These are phyloP conservation scores for Moxostoma hubbsi DNA, from an alignment of 2,797 vertebrate genomes.

Conservation along the genomic window DNA sequence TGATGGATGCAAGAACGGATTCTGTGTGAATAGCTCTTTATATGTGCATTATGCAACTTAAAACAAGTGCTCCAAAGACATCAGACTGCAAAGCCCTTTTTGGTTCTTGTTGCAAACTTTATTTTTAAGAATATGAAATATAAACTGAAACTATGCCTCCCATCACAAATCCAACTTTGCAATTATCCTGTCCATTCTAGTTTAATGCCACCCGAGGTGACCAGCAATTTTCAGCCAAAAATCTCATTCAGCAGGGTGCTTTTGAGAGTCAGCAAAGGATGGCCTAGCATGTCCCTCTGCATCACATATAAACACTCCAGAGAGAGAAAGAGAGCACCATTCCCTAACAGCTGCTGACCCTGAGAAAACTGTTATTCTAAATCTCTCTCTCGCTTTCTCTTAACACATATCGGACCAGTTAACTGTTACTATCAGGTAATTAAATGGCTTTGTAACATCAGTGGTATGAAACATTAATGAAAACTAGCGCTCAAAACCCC, in stretches of 20 bases:
- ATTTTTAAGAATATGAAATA: not conserved
- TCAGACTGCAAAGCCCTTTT: not conserved
- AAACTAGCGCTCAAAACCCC: constrained; percentile 66
- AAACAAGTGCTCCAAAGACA: not conserved
- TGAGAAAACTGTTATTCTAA: constrained; percentile 10
- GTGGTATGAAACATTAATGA: constrained; percentile 76
- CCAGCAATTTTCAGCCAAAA: not conserved
- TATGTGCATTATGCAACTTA: no score
- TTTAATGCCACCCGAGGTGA: not conserved
- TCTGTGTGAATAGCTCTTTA: not conserved
- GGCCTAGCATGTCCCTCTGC: constrained; percentile 19
- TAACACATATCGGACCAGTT: constrained; percentile 20
- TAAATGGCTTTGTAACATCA: constrained; percentile 66
- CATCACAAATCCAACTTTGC: not conserved
- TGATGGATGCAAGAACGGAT: no score
- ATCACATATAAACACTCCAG: constrained; percentile 9
- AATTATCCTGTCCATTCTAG: constrained; percentile 7
- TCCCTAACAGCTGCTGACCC: constrained; percentile 26
- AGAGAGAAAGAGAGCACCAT: not conserved
- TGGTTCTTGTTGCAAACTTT: no score
- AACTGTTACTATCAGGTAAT: constrained; percentile 6
- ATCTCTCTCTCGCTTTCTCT: constrained; percentile 1
- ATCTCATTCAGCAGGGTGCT: constrained; percentile 14
- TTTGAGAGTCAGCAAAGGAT: constrained; percentile 25
- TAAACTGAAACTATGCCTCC: not conserved